A percentile compares a stretch with the other conserved stretches of the same genome.
These are phyloP conservation scores for Toxotes jaculatrix DNA, from an alignment of 2,113 vertebrate species.

Conservation along the genomic window DNA sequence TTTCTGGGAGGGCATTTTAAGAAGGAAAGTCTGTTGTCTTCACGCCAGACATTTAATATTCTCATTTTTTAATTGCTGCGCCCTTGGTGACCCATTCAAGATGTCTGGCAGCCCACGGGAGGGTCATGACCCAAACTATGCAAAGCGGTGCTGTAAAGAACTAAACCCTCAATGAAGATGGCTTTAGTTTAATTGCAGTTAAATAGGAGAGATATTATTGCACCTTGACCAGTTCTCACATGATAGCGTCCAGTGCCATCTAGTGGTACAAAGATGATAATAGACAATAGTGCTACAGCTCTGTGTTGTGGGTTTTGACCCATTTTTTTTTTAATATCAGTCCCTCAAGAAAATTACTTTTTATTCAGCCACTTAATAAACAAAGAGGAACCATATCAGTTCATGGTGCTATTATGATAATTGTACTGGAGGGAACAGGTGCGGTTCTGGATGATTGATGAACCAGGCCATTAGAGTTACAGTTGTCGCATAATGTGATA, in stretches of 20 bases:
- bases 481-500: background rate
- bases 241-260: conserved; percentile 68
- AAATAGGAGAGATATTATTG: conserved; percentile 12
- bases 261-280: conserved; percentile 58
- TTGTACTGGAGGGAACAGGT: background rate
- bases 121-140: conserved; percentile 12
- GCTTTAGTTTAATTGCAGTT: conserved; percentile 29
- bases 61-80: conserved; percentile 10
- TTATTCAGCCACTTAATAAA: conserved; percentile 14
- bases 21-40: background rate
- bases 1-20: conserved; percentile 18
- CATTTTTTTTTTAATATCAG: background rate
- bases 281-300: background rate
- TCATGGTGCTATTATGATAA: conserved; percentile 29
- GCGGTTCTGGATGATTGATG: conserved; percentile 11
- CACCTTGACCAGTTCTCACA: conserved; percentile 16
- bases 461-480: conserved; percentile 4
- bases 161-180: background rate
- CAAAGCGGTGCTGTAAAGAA: conserved; percentile 25
- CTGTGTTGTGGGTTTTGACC: background rate
- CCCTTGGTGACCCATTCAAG: conserved; percentile 6
- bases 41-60: background rate
- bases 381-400: conserved; percentile 10
- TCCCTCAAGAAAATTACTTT: conserved; percentile 23
- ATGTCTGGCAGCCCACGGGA: background rate